Evolutionary conservation across 2,113 vertebrate species (phyloP).

Genomic region (Crotalus helleri): DNA sequence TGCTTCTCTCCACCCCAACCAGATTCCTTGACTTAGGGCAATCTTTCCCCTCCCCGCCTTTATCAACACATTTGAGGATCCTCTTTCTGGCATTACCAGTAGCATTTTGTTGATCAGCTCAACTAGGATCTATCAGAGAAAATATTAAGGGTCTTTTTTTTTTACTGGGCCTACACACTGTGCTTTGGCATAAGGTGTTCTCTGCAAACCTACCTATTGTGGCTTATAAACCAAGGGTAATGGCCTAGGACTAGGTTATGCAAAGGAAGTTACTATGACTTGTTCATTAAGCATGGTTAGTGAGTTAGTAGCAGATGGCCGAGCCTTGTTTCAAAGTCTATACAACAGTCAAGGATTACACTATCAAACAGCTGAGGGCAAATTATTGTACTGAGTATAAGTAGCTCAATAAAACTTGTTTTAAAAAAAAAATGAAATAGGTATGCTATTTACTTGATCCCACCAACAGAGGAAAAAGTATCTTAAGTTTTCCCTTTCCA

Average conservation of each 20-base stretch:
- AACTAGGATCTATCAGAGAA: neutral
- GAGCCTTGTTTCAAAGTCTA: neutral
- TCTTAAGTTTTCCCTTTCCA: neutral
- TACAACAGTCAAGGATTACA: neutral
- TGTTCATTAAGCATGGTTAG: neutral
- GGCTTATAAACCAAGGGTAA: neutral
- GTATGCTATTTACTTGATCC: neutral
- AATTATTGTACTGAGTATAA: neutral
- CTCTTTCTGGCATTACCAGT: neutral
- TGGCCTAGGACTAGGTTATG: neutral
- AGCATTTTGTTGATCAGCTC: neutral
- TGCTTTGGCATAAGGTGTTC: neutral
- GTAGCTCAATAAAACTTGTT: neutral
- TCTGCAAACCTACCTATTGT: neutral
- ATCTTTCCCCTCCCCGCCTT: neutral
- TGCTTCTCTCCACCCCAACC: constrained; percentile 27
- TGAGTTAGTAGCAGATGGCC: neutral
- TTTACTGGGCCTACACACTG: neutral
- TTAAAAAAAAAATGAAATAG: neutral
- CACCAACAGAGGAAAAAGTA: neutral
- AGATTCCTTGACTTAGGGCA: constrained; percentile 17
- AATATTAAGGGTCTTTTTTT: neutral
- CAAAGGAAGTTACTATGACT: neutral
- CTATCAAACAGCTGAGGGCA: neutral
- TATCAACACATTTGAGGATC: neutral